Evolutionary conservation across 2,113 vertebrate genomes (phyloP), one percentile per base, ranked within the genome.

Genomic region (human): DNA sequence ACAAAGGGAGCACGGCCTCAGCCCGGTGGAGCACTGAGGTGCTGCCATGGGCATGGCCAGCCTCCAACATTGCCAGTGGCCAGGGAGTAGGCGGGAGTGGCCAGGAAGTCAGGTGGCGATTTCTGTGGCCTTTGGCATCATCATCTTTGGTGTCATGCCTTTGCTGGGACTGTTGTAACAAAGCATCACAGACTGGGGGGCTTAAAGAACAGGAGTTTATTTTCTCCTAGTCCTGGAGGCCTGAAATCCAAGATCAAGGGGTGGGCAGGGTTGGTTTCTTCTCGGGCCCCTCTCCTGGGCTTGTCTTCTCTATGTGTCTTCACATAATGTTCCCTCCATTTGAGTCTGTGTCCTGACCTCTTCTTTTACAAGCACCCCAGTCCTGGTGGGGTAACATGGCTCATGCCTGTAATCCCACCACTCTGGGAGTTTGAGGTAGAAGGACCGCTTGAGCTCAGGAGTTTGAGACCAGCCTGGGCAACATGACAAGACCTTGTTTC

Each of bases 121-220:
- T 70, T 40, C 70, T 20, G 2, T 13, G 1, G 35, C 50, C 38
- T 88, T 57, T 40, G 61, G 55, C 43, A 1, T 40, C 43, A 14
- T 4, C 32, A 1, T 52, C 30, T 16, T 68, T 20, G 3, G 38
- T 68, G 61, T 64, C 61, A 14, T 30, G 61, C 61, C 61, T 30
- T 57, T 80, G 20, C 50, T 35, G 38, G 20, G 61, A n/a, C 10
- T 11, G 16, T 61, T 32, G 1, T 80, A 43, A 61, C 76, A 78
- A n/a, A 64, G 35, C 8, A 18, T 27, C 38, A 32, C 9, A 10
- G n/a, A 43, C 30, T 1, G 0, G 5, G 23, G 23, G 52, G 3
- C 75, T 90, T 52, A n/a, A 75, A 52, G 22, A 20, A 25, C 68
- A 81, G 40, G 57, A 38, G 32, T 23, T 68, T 45, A 18, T 40